phyloP scores from a whole-genome alignment of 2,113 vertebrate genomes.

The Neogobius melanostomus region DNA sequence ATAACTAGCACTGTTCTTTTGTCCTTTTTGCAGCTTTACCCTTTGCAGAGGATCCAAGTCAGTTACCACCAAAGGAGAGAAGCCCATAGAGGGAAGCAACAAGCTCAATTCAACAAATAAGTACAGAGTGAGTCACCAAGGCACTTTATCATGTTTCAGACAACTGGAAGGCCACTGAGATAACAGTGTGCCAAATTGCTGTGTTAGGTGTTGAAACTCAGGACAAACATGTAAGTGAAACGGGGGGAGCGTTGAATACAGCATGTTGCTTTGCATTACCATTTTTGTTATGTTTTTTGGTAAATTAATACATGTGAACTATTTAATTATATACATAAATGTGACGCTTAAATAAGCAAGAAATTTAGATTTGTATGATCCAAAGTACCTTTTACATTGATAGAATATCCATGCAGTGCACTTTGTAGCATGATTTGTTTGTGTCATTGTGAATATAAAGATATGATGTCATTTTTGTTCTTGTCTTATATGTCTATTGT shows the following conservation, averaged over 20 bases:
- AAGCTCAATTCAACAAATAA: conserved; percentile 68
- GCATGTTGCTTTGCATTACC: not conserved
- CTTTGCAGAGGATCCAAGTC: conserved; percentile 82
- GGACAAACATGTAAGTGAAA: conserved; percentile 28
- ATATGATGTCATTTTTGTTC: not conserved
- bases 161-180: not conserved
- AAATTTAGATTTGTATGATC: not conserved
- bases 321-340: not conserved
- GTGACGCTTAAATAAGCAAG: not conserved
- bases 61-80: conserved; percentile 79
- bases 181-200: conserved; percentile 18
- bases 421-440: not conserved
- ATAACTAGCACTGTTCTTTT: not conserved
- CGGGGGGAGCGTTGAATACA: conserved; percentile 11
- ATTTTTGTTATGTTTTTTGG: not conserved
- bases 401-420: conserved; percentile 1
- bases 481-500: conserved; percentile 24
- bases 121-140: conserved; percentile 25
- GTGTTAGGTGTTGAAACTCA: conserved; percentile 49
- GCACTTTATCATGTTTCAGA: not conserved
- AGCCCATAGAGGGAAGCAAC: conserved; percentile 49
- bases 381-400: not conserved
- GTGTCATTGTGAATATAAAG: not conserved
- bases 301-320: conserved; percentile 1
- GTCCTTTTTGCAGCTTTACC: conserved; percentile 71